Evolutionary conservation across 2,113 vertebrate genomes (phyloP).

Genomic region (Ramphastos sulfuratus): DNA sequence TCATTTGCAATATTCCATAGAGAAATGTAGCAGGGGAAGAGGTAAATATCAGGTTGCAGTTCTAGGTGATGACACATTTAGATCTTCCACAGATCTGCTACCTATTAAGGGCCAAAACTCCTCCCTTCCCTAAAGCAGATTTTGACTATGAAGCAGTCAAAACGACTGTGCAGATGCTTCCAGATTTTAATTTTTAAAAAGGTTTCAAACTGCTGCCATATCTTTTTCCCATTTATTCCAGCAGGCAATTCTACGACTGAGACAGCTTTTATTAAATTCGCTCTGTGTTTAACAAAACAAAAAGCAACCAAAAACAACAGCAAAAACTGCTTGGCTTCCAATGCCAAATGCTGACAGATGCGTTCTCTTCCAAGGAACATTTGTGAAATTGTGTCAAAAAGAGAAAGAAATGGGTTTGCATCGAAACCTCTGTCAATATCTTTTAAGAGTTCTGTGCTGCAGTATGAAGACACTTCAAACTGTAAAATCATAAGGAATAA

Average conservation of each 20-base stretch:
- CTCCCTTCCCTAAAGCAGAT: not conserved
- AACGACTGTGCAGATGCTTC: not conserved
- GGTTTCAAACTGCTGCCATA: constrained; percentile 4
- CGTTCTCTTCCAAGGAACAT: constrained; percentile 2
- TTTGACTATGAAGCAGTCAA: not conserved
- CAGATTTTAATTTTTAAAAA: constrained; percentile 52
- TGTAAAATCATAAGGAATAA: not conserved
- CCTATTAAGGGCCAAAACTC: not conserved
- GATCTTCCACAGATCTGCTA: not conserved
- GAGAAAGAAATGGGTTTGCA: not conserved
- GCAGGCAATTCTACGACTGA: constrained; percentile 3
- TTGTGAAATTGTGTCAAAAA: not conserved
- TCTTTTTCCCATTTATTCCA: constrained; percentile 28
- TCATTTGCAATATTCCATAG: not conserved
- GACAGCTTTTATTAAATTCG: constrained; percentile 8
- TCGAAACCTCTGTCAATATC: not conserved
- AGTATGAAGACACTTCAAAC: not conserved
- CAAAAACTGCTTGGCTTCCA: not conserved
- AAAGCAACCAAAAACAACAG: not conserved
- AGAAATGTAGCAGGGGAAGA: not conserved
- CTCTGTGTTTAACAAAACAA: constrained; percentile 52
- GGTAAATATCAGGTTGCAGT: not conserved
- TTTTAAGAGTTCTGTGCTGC: not conserved
- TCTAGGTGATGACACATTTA: not conserved
- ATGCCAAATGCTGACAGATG: not conserved